Base-by-base conservation (phyloP, 2,888 invertebrate species). In the Conchocele bisecta region DNA sequence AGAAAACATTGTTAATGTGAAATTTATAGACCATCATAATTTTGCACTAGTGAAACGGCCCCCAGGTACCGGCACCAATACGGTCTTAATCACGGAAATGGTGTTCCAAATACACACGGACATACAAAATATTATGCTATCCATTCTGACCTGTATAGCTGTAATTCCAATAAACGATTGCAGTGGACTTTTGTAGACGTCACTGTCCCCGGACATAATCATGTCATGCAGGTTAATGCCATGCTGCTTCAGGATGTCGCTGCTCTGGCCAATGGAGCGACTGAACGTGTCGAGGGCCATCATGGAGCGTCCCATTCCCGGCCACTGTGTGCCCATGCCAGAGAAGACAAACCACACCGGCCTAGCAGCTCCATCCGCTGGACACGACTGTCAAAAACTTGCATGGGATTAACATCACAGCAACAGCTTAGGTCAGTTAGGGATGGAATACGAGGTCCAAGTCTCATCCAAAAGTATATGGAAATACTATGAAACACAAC, bases 301-400 rank as follows among this genome's bases (percentile, higher is more conserved):
- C 79, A 99, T 93, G 67, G 95, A 94, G 88, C 94, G 95, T 15
- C 95, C 98, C 98, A 99, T 98, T 84, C 96, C 97, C 41, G 96
- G 94, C 98, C 98, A 99, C 92, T 99, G 99, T 39, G 96, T 95
- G n/a, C 99, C 99, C 99, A 99, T 99, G 67, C 99, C 99, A 48
- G 98, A 95, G 92, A 97, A 99, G 75, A 99, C 94, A 91, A 94
- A 98, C 97, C 98, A 99, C 63, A 98, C 92, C 0, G 98, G 97
- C 15, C 96, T 93, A 9, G 51, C 2, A 11, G 15, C 31, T 9
- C 22, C 51, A 44, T 17, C 37, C 6, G n/a, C 3, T 29, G 42
- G 53, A 44, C 44, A 51, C 7, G 35, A 33, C 59, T 57, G 24
- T 15, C 48, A 35, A n/a, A 64, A 29, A n/a, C n/a, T n/a, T n/a